These are phyloP conservation scores for Dicerorhinus sumatrensis DNA, from an alignment of 2,113 vertebrate genomes.

Conservation along the genomic window DNA sequence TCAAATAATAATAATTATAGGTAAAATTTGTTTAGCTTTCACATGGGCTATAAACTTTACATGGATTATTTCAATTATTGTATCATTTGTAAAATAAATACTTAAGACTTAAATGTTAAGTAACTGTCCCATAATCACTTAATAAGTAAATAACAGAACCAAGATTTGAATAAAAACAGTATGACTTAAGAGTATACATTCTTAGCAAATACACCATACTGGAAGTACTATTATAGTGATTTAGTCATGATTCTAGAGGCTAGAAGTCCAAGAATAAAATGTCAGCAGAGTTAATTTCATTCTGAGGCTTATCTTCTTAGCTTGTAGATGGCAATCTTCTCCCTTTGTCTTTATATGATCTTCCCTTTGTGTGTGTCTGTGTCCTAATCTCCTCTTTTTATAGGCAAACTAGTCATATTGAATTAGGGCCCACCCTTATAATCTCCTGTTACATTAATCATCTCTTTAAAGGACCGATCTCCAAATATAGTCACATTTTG, in stretches of 20 bases:
- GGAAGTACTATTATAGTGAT: background rate
- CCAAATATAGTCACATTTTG: background rate
- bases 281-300: background rate
- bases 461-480: background rate
- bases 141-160: background rate
- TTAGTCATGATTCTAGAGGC: background rate
- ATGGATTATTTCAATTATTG: background rate
- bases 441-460: background rate
- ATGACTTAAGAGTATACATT: background rate
- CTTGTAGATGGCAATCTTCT: background rate
- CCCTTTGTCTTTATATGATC: background rate
- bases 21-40: background rate
- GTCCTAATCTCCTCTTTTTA: background rate
- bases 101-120: background rate
- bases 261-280: background rate
- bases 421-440: background rate
- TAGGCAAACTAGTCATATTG: background rate
- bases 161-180: background rate
- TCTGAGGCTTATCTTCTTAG: background rate
- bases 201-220: background rate
- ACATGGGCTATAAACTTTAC: background rate
- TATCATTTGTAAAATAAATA: background rate
- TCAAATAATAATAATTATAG: background rate
- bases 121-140: background rate
- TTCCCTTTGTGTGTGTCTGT: background rate